Evolutionary conservation across 2,888 invertebrate species (phyloP).

Genomic region (Cephus runcator): DNA sequence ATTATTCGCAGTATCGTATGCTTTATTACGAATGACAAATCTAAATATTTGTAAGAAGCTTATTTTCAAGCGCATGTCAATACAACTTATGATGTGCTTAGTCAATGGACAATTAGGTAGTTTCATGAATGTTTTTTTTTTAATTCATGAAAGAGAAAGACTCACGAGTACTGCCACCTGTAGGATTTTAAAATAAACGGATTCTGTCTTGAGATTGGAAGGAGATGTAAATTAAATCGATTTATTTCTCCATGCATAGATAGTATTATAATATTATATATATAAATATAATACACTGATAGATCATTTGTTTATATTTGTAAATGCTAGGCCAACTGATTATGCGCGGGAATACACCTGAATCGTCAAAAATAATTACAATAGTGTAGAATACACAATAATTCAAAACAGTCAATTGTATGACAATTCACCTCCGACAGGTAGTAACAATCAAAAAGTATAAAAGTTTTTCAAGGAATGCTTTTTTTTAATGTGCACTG

Average conservation of each 20-base stretch:
- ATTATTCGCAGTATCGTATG: background rate
- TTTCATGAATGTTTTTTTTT: background rate
- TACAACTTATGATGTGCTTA: background rate
- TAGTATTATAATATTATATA: conserved; percentile 7
- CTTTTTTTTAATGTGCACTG: conserved; percentile 47
- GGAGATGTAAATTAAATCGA: background rate
- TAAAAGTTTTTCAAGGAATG: conserved; percentile 23
- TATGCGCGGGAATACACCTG: conserved; percentile 16
- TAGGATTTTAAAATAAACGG: background rate
- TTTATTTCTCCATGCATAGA: conserved; percentile 5
- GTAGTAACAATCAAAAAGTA: conserved; percentile 22
- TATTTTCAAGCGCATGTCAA: background rate
- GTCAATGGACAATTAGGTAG: background rate
- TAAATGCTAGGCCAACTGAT: conserved; percentile 31
- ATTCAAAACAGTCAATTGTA: conserved; percentile 25
- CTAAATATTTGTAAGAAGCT: background rate
- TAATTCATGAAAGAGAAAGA: background rate
- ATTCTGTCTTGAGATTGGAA: background rate
- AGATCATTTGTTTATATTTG: conserved; percentile 19
- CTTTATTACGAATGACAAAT: background rate
- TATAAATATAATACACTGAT: conserved; percentile 1
- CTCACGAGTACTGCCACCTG: background rate
- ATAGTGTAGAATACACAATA: conserved; percentile 29
- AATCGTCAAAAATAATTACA: conserved; percentile 26
- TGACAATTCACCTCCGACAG: conserved; percentile 30